These are phyloP conservation scores for Scaptomyza tumidula DNA, from an alignment of 2,888 invertebrate genomes.

Conservation along the genomic window DNA sequence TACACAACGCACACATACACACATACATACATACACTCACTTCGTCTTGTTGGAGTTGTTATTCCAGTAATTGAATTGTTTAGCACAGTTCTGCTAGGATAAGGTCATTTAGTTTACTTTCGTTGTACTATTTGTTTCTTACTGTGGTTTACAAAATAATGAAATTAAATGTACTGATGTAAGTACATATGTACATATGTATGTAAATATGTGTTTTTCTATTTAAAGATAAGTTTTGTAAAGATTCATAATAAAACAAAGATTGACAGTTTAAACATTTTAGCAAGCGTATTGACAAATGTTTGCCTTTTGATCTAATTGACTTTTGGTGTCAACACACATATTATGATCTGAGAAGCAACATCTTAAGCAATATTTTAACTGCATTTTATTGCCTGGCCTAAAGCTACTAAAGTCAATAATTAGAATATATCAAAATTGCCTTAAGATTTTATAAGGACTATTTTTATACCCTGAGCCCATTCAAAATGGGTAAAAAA, in stretches of 20 bases:
- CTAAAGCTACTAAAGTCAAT: background rate
- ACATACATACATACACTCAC: background rate
- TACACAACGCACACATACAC: background rate
- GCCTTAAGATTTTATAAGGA: too few relatives aligned
- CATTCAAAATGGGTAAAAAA: too few relatives aligned
- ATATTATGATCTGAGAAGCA: background rate
- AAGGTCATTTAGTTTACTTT: conserved; percentile 13
- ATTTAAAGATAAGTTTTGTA: background rate
- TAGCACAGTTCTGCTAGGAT: conserved; percentile 17
- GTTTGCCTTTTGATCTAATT: conserved; percentile 15
- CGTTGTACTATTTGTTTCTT: conserved; percentile 17
- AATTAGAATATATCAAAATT: background rate
- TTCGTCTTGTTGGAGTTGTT: conserved; percentile 16
- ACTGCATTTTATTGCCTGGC: background rate
- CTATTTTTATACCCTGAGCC: too few relatives aligned
- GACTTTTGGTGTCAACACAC: background rate
- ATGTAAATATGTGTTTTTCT: background rate
- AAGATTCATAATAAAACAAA: conserved; percentile 21
- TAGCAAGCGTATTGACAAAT: conserved; percentile 2
- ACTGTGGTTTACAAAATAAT: conserved; percentile 28
- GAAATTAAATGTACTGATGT: conserved; percentile 20
- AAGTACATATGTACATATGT: background rate
- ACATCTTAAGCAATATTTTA: background rate
- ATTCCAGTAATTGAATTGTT: conserved; percentile 48
- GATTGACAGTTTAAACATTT: conserved; percentile 11